These are phyloP conservation scores for Zingel zingel DNA, from an alignment of 2,113 vertebrate species.

Conservation along the genomic window DNA sequence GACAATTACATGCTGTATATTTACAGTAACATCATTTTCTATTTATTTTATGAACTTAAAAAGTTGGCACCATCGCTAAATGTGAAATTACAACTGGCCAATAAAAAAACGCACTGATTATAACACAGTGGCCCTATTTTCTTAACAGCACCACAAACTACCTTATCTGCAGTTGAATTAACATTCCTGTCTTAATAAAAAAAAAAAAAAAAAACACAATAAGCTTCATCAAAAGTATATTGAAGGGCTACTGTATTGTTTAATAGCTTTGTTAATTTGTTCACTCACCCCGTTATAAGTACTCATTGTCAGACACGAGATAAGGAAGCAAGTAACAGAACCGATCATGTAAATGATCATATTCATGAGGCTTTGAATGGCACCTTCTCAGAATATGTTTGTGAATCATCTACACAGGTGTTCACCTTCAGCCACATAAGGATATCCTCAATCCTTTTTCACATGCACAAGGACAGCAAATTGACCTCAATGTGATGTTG, in stretches of 20 bases:
- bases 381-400: background rate
- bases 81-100: background rate
- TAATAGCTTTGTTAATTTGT: constrained; percentile 3
- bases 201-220: background rate
- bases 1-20: background rate
- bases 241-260: background rate
- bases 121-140: background rate
- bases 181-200: background rate
- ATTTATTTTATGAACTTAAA: background rate
- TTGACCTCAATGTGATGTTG: constrained; percentile 7
- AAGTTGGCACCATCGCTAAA: background rate
- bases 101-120: background rate
- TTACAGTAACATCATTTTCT: background rate
- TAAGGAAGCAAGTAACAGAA: background rate
- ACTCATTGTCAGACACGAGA: background rate
- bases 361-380: constrained; percentile 7
- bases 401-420: background rate
- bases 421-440: background rate
- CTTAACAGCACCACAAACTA: background rate
- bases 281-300: background rate
- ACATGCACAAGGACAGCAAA: background rate
- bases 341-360: background rate
- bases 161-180: background rate
- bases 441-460: background rate
- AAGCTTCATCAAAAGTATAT: background rate